phyloP scores from a whole-genome alignment of 1,140 invertebrate species.

The Nilaparvata lugens region DNA sequence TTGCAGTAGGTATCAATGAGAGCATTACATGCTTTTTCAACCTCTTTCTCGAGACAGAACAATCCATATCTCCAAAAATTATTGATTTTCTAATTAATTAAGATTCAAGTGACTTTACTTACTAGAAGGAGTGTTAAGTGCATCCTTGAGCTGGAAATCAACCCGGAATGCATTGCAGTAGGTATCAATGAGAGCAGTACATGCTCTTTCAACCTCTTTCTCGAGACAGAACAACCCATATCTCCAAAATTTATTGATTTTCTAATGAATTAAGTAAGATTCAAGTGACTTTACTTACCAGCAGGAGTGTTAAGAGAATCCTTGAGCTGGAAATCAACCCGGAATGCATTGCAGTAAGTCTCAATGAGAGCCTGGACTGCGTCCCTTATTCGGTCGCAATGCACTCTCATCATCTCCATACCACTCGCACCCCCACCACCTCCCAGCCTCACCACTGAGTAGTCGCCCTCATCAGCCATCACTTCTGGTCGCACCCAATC shows the following conservation, averaged over 20 bases:
- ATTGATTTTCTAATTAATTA: too few species aligned
- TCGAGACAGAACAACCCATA: too few species aligned
- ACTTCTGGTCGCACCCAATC: conserved; percentile 34
- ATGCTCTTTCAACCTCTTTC: too few species aligned
- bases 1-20: conserved; percentile 72
- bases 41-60: too few species aligned
- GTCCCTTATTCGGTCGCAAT: conserved; percentile 57
- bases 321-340: conserved; percentile 65
- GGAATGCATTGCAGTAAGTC: conserved; percentile 72
- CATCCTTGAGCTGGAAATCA: too few species aligned
- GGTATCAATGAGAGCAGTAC: too few species aligned
- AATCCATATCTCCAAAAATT: too few species aligned
- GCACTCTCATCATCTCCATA: conserved; percentile 43
- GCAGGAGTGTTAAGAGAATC: conserved; percentile 29
- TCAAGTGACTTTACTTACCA: conserved; percentile 12
- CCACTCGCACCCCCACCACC: conserved; percentile 27
- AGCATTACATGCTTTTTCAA: too few species aligned
- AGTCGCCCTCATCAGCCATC: conserved; percentile 44
- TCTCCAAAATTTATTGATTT: conserved; percentile 12
- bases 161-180: too few species aligned
- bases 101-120: too few species aligned
- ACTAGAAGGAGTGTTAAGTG: too few species aligned
- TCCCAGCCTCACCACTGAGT: conserved; percentile 47
- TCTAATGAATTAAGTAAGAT: too few species aligned
- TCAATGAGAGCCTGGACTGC: conserved; percentile 66